These are phyloP conservation scores for Clistopyga incitator DNA, from an alignment of 2,888 invertebrate species.

Conservation along the genomic window DNA sequence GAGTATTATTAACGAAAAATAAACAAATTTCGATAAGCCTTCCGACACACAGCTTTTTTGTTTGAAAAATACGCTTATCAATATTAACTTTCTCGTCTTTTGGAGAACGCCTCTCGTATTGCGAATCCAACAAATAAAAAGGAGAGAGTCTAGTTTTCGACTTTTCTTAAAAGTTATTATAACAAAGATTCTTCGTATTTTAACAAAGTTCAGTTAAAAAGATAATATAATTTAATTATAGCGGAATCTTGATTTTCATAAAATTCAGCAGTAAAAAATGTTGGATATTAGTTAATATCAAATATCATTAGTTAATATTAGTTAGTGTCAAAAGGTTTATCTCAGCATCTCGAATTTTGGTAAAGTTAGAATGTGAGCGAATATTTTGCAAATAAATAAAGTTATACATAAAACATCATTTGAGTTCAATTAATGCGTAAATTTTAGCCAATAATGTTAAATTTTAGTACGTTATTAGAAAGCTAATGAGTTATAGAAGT, in stretches of 20 bases:
- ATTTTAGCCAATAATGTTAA: not conserved
- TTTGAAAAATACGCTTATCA: not conserved
- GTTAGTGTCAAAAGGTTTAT: not conserved
- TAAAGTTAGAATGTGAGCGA: not conserved
- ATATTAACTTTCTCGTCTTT: not conserved
- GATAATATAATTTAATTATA: not conserved
- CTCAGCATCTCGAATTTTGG: not conserved
- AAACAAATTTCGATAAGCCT: no score
- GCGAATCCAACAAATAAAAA: not conserved
- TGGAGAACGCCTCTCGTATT: not conserved
- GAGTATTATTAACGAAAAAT: conserved; percentile 14
- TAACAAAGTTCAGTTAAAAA: no score
- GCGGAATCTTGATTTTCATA: not conserved
- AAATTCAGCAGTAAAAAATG: not conserved
- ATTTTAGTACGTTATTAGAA: no score
- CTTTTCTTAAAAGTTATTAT: not conserved
- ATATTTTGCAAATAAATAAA: not conserved
- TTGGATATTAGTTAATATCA: not conserved
- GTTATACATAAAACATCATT: not conserved
- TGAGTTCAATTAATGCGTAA: not conserved
- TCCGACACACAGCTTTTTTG: not conserved
- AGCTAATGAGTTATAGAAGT: no score
- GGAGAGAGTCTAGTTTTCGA: not conserved
- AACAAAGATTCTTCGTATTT: no score
- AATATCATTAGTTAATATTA: no score